Evolutionary conservation across 2,797 vertebrate species (phyloP).

Genomic region (Poecile montanus): DNA sequence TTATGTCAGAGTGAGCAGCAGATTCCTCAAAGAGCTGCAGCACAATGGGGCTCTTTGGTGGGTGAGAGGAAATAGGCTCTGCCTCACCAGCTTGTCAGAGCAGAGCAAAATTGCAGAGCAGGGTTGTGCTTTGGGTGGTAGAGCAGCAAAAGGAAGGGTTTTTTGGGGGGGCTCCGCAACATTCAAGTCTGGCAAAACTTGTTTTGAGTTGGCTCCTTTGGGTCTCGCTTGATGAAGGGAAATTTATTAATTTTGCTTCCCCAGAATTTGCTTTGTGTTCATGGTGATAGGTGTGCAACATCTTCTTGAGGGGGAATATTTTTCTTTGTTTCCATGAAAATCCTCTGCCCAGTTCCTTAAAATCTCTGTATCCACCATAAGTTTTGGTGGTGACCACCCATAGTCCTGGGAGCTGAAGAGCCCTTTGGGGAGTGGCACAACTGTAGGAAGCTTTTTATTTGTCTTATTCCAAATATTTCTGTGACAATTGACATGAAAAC

Average conservation of each 20-base stretch:
- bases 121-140: neutral
- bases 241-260: neutral
- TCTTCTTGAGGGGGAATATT: neutral
- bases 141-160: neutral
- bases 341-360: neutral
- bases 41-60: slow-evolving; percentile 49
- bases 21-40: slow-evolving; percentile 50
- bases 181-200: neutral
- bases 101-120: neutral
- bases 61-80: slow-evolving; percentile 33
- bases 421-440: neutral
- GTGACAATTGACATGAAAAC: neutral
- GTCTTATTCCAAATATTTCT: neutral
- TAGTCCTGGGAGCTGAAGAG: neutral
- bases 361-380: neutral
- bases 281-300: rapidly evolving
- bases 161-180: neutral
- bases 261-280: neutral
- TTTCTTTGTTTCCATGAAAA: neutral
- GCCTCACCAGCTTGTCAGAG: neutral
- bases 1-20: slow-evolving; percentile 39
- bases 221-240: neutral
- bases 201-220: neutral
- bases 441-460: neutral
- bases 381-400: neutral